Base-by-base conservation (phyloP, 30 jellyfish, hydroid and myxozoan species). In the Haliclystus octoradiatus region DNA sequence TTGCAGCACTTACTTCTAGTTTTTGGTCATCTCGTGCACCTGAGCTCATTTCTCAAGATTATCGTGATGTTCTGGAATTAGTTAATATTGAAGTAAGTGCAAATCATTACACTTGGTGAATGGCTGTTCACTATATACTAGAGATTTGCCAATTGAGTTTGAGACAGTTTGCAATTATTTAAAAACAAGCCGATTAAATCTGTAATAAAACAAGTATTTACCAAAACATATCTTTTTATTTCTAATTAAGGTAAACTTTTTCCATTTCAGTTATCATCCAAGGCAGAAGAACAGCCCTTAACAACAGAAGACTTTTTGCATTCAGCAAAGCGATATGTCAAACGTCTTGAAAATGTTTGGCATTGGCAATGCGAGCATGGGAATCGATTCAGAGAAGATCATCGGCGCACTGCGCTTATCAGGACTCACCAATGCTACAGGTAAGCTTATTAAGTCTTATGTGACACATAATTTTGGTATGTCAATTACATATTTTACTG, bases 21-120 rank as follows among this genome's bases (percentile, higher is more conserved):
- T 26, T 87, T 49, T 87, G 97, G 97, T 93, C 97, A 7, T 94
- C 97, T 3, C 69, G 97, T 33, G 92, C 71, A 32, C 94, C 94
- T 12, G 94, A 87, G 34, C 84, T 87, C 31, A 29, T 87, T 3
- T 89, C 93, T 0, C 97, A 87, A 49, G 97, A 87, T 60, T 87
- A 87, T 84, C 67, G 97, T 28, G 94, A 79, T 65, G 93, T 93
- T 12, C 63, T 87, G 66, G 97, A 87, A 49, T 80, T 73, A 33
- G 93, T 87, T 40, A 87, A 87, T 84, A 87, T 74, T 69, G 82
- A 78, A 82, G 97, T 87, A 71, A 32, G 77, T 65, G n/a, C n/a
- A n/a, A n/a, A n/a, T n/a, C n/a, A n/a, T n/a, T n/a, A n/a, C n/a
- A n/a, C n/a, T n/a, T n/a, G n/a, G n/a, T n/a, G n/a, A n/a, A n/a